Conservation (phyloP, 2,797 vertebrate species). For the Gadopsis marmoratus region DNA sequence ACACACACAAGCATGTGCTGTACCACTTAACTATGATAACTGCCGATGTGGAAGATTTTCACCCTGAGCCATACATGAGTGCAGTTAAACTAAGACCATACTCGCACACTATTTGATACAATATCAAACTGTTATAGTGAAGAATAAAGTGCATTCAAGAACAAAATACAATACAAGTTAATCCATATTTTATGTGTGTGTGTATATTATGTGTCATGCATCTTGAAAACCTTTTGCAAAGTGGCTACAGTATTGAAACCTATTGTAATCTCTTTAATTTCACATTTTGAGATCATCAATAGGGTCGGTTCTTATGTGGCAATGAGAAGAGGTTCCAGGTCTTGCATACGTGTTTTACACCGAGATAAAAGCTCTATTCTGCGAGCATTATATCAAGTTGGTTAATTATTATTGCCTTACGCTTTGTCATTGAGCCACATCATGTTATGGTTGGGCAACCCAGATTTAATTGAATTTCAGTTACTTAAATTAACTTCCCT, state of each 20-base stretch:
- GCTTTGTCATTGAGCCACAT: slow-evolving; percentile 48
- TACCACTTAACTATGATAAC: not conserved
- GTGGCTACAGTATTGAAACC: not conserved
- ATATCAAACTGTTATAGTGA: not conserved
- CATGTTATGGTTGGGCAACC: slow-evolving; percentile 27
- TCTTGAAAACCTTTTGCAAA: not conserved
- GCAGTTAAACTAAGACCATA: not conserved
- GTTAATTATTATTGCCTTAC: slow-evolving; percentile 19
- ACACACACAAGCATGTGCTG: not conserved
- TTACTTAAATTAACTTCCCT: slow-evolving; percentile 59
- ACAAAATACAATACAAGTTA: not conserved
- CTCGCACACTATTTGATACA: not conserved
- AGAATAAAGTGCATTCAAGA: not conserved
- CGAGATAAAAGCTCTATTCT: slow-evolving; percentile 12
- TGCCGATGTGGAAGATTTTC: not conserved
- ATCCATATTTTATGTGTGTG: not conserved
- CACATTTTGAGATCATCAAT: slow-evolving; percentile 5
- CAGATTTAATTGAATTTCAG: slow-evolving; percentile 60
- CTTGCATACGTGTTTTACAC: slow-evolving; percentile 29
- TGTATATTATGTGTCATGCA: not conserved
- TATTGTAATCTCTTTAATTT: not conserved
- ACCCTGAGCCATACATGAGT: not conserved
- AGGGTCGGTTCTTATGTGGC: slow-evolving; percentile 12
- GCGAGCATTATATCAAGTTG: not conserved
- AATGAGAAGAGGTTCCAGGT: slow-evolving; percentile 20